Evolutionary conservation across 2,797 vertebrate species (phyloP).

Genomic region (Apogon talboti): DNA sequence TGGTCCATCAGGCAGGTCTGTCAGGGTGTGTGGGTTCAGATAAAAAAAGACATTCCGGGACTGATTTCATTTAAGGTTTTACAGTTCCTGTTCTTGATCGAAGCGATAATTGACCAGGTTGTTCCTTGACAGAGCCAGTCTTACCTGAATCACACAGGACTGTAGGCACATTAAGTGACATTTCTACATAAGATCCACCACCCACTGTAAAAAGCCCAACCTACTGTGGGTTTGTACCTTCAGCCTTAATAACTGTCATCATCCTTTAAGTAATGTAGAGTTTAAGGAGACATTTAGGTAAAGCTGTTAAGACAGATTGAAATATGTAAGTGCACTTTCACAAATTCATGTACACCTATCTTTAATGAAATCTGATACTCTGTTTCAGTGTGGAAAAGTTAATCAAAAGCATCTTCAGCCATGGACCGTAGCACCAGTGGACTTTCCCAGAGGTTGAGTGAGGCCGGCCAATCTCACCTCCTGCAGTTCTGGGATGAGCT

Average conservation of each 20-base stretch:
- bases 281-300: background rate
- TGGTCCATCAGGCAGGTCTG: background rate
- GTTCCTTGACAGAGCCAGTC: background rate
- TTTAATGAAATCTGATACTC: background rate
- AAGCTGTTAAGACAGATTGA: no score
- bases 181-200: no score
- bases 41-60: background rate
- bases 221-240: no score
- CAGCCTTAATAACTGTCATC: background rate
- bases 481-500: conserved; percentile 90
- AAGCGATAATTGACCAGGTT: background rate
- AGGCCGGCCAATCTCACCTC: conserved; percentile 88
- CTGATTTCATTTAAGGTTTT: background rate
- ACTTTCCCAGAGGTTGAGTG: conserved; percentile 77
- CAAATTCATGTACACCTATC: no score
- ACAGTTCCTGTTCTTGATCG: background rate
- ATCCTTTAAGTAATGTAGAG: background rate
- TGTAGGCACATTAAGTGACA: background rate
- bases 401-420: conserved; percentile 44
- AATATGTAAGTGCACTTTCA: no score
- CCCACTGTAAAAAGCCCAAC: no score
- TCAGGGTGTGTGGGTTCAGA: conserved; percentile 31
- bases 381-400: conserved; percentile 39
- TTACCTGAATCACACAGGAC: background rate
- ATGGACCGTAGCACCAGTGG: conserved; percentile 80